Evolutionary conservation across 2,113 vertebrate species (phyloP).

Genomic region (Spea multiplicata): DNA sequence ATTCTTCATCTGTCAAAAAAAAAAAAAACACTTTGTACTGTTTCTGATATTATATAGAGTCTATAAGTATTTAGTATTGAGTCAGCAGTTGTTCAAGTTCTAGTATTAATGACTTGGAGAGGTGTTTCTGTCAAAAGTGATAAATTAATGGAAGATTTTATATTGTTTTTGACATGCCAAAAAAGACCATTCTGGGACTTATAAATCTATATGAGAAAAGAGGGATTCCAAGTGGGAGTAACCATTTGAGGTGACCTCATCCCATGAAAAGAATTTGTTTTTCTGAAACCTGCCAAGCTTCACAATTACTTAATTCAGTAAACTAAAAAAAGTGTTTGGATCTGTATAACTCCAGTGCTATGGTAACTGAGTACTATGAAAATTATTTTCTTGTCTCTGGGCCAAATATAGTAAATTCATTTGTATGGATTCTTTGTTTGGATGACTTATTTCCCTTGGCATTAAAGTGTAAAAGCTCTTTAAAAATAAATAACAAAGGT

Average conservation of each 20-base stretch:
- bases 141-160: constrained; percentile 2
- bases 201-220: constrained; percentile 1
- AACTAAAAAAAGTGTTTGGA: constrained; percentile 16
- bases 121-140: not conserved
- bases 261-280: not conserved
- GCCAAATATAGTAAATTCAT: constrained; percentile 26
- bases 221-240: constrained; percentile 10
- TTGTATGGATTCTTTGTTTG: constrained; percentile 24
- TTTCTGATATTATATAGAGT: too few relatives aligned
- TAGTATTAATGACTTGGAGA: not conserved
- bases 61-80: too few relatives aligned
- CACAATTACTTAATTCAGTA: constrained; percentile 16
- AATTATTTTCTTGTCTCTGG: not conserved
- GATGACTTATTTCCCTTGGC: constrained; percentile 13
- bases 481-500: constrained; percentile 3
- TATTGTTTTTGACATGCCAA: not conserved
- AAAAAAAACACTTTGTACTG: too few relatives aligned
- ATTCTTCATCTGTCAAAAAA: too few relatives aligned
- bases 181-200: not conserved
- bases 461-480: not conserved
- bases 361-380: constrained; percentile 10
- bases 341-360: constrained; percentile 10
- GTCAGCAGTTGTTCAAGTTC: too few relatives aligned
- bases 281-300: not conserved
- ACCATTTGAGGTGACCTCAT: constrained; percentile 37